A percentile compares a stretch with the other conserved stretches of the same genome.
phyloP scores from a whole-genome alignment of 1,140 invertebrate genomes.

The Paramacrobiotus metropolitanus region DNA sequence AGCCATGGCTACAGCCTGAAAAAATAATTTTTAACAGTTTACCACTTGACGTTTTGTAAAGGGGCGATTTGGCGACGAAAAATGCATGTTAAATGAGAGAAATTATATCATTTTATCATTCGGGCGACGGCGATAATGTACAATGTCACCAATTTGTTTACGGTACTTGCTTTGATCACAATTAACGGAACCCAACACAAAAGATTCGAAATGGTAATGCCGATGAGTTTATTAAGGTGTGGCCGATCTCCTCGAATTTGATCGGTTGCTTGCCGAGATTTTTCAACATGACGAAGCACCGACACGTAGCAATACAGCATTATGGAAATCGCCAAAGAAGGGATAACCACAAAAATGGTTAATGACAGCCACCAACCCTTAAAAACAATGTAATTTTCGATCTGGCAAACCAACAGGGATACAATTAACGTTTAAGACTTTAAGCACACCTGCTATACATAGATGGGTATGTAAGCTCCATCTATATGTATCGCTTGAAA shows the following conservation, averaged over 20 bases:
- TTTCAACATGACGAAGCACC: constrained; percentile 37
- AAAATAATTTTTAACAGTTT: no score
- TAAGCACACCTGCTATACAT: no score
- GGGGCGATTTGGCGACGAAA: no score
- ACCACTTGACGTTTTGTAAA: no score
- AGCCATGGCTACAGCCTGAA: constrained; percentile 32
- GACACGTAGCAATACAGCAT: neutral
- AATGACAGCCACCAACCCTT: constrained; percentile 49
- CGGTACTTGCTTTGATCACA: constrained; percentile 37
- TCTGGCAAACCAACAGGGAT: no score
- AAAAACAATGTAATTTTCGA: no score
- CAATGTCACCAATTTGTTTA: no score
- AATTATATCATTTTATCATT: no score
- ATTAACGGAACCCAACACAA: constrained; percentile 50
- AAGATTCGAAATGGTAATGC: constrained; percentile 47
- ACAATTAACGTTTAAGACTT: no score
- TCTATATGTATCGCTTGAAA: neutral
- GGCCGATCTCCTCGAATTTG: neutral
- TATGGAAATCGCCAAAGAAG: neutral
- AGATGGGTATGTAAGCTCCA: no score
- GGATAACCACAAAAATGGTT: constrained; percentile 38
- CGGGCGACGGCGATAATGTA: no score
- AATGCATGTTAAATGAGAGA: no score
- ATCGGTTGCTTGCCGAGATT: constrained; percentile 22
- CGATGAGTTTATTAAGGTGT: constrained; percentile 38